phyloP scores from a whole-genome alignment of 2,888 invertebrate species.

The Dasysyrphus albostriatus region DNA sequence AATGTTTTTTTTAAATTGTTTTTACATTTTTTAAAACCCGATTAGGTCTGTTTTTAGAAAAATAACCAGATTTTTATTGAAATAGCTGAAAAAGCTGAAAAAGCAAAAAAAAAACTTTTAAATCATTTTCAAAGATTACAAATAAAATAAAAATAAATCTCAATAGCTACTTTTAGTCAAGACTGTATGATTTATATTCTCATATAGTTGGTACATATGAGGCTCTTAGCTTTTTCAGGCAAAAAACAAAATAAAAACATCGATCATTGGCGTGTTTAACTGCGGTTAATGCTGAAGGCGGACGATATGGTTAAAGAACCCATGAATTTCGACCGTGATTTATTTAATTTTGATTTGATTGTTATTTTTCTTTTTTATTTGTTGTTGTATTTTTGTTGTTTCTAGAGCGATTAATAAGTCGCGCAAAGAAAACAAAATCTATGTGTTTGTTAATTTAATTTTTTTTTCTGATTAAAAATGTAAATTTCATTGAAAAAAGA shows the following conservation, averaged over 20 bases:
- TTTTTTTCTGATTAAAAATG: slow-evolving; percentile 72
- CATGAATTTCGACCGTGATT: slow-evolving; percentile 67
- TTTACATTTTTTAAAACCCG: no score
- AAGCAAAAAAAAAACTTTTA: no score
- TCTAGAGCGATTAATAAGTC: slow-evolving; percentile 47
- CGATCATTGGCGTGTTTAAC: slow-evolving; percentile 67
- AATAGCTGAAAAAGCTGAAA: no score
- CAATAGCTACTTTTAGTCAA: not conserved
- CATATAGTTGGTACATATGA: not conserved
- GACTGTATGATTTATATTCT: not conserved
- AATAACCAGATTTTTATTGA: no score
- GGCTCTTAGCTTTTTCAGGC: slow-evolving; percentile 13
- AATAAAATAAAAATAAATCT: not conserved
- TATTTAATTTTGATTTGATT: slow-evolving; percentile 65
- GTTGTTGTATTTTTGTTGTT: slow-evolving; percentile 24
- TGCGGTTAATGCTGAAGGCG: slow-evolving; percentile 68
- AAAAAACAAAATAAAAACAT: slow-evolving; percentile 49
- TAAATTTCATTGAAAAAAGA: slow-evolving; percentile 53
- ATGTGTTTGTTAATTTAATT: not conserved
- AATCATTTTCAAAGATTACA: no score
- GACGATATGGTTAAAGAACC: slow-evolving; percentile 32
- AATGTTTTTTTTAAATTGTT: no score
- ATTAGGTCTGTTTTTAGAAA: no score
- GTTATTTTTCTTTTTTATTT: slow-evolving; percentile 38
- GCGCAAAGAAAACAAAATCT: slow-evolving; percentile 7